Conservation (phyloP, 2,888 invertebrate genomes). For the Lordiphosa fenestrarum region DNA sequence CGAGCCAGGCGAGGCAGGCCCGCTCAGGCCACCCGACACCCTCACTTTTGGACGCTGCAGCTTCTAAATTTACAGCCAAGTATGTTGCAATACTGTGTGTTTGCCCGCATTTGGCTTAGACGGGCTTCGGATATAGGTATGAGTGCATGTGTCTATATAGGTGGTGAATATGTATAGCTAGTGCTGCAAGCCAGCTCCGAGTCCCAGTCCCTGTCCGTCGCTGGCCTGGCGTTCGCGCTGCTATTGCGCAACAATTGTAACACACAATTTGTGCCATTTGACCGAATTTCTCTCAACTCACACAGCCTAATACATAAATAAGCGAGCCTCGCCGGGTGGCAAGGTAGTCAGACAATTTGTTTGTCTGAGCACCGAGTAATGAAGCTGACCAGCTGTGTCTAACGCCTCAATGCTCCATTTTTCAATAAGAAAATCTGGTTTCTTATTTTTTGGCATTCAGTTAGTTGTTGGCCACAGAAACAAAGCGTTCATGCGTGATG, state of each 20-base stretch:
- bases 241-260: conserved; percentile 69
- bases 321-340: conserved; percentile 10
- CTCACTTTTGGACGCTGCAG: conserved; percentile 55
- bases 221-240: conserved; percentile 42
- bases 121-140: conserved; percentile 43
- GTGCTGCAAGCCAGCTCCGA: conserved; percentile 28
- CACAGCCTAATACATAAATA: conserved; percentile 8
- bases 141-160: conserved; percentile 25
- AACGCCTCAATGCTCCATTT: conserved; percentile 7
- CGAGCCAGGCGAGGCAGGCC: conserved; percentile 47
- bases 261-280: conserved; percentile 67
- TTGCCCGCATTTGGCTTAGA: conserved; percentile 73
- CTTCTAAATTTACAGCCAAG: conserved; percentile 61
- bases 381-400: conserved; percentile 10
- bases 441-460: not conserved
- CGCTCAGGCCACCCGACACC: conserved; percentile 66
- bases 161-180: conserved; percentile 35
- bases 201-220: conserved; percentile 28
- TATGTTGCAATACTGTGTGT: conserved; percentile 68
- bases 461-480: too few species aligned
- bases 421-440: conserved; percentile 11
- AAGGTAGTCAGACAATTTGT: conserved; percentile 23
- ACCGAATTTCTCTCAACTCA: conserved; percentile 65
- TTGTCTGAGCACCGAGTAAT: conserved; percentile 9
- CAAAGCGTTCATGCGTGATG: too few species aligned